These are phyloP conservation scores for Zaprionus bogoriensis DNA, from an alignment of 2,888 invertebrate genomes.

Conservation along the genomic window DNA sequence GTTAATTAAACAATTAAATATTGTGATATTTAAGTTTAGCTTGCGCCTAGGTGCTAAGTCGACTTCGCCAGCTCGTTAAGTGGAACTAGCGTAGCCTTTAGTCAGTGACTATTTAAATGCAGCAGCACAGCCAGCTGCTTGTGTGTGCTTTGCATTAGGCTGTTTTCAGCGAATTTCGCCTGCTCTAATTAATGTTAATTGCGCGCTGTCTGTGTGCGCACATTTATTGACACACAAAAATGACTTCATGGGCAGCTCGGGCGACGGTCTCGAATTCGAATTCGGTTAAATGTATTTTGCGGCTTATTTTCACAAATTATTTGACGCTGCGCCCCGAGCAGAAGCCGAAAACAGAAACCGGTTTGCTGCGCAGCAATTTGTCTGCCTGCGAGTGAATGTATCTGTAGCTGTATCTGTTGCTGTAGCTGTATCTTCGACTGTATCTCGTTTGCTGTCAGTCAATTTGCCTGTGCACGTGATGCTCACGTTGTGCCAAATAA, in stretches of 20 bases:
- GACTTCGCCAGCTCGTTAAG: conserved; percentile 27
- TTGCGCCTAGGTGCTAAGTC: conserved; percentile 43
- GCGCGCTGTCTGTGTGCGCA: conserved; percentile 19
- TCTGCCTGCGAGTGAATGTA: conserved; percentile 2
- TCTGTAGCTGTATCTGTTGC: conserved; percentile 16
- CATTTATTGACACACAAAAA: conserved; percentile 38
- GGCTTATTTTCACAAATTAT: conserved; percentile 14
- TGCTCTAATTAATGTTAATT: conserved; percentile 69
- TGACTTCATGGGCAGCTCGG: conserved; percentile 37
- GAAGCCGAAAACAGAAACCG: conserved; percentile 17
- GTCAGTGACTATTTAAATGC: neutral
- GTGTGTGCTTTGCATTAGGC: neutral
- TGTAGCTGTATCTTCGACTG: neutral
- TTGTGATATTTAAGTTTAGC: conserved; percentile 28
- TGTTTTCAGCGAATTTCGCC: conserved; percentile 17
- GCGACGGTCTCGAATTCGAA: conserved; percentile 21
- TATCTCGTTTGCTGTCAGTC: neutral
- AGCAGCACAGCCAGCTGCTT: neutral
- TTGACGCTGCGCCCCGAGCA: conserved; percentile 8
- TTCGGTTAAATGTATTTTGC: conserved; percentile 34
- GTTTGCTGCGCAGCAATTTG: conserved; percentile 20
- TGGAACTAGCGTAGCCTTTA: conserved; percentile 13
- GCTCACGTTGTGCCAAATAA: conserved; percentile 46
- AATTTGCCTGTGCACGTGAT: conserved; percentile 54
- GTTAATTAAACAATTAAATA: conserved; percentile 60